Base-by-base conservation (phyloP, 2,888 invertebrate species). In the Apotomis betuletana region DNA sequence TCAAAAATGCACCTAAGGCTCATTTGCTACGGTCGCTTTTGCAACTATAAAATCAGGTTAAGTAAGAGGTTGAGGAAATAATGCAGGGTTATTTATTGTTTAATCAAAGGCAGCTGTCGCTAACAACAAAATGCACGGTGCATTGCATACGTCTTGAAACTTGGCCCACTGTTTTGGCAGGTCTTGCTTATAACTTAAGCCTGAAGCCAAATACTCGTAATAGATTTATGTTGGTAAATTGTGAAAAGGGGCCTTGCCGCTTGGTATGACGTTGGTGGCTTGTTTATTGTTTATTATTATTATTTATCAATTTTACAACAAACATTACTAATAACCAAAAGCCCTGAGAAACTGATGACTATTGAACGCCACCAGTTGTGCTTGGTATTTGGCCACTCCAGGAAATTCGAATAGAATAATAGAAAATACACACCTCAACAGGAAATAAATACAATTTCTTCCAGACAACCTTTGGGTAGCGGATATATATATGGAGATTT, bases 61-160 rank as follows among this genome's bases (percentile, higher is more conserved):
- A 9, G 10, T 58, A 58, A 36, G 38, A 8, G 38, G n/a, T n/a
- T 3, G 15, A 13, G 10, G 10, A 49, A 64, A 12, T 2, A 15
- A 10, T 44, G 5, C 2, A 4, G 41, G 15, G 6, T 64, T 64
- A 64, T 64, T 64, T 64, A 64, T 64, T 12, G 44, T 64, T 64
- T 64, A 64, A 64, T 64, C 64, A 64, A 44, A 64, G 64, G 54
- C 64, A 64, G 64, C 64, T 64, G 64, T 54, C 64, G 64, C 64
- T 54, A 52, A 52, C 64, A 64, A 41, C 12, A 44, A 64, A 62
- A 41, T 64, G 64, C 64, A 64, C 12, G 51, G 13, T 13, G 41
- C 63, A 55, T 64, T n/a, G n/a, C 0, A 55, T 64, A 41, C 27
- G 10, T 38, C 58, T 12, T 10, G 49, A 9, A 10, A 41, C 41